Conservation (phyloP, 2,888 invertebrate species). For the Elysia crispata region DNA sequence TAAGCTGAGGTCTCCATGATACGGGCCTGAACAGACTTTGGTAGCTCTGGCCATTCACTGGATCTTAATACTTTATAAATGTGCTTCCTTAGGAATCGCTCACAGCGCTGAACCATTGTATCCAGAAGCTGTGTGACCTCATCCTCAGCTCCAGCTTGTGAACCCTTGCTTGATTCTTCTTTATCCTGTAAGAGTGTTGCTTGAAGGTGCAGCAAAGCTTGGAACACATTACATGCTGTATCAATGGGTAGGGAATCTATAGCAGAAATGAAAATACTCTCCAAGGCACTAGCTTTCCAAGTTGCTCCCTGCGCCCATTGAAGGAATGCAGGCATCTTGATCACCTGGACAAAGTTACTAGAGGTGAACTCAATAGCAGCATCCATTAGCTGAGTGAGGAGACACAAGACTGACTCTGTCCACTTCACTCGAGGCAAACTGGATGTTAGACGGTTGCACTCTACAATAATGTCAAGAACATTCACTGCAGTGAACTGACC, state of each 20-base stretch:
- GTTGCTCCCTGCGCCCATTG: slow-evolving; percentile 83
- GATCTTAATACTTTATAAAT: slow-evolving; percentile 66
- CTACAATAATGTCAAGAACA: slow-evolving; percentile 89
- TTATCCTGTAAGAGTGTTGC: too few relatives aligned
- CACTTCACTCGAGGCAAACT: slow-evolving; percentile 89
- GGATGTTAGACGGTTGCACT: slow-evolving; percentile 88
- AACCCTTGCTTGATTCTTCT: too few relatives aligned
- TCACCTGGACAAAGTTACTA: slow-evolving; percentile 86
- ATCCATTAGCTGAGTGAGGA: slow-evolving; percentile 88
- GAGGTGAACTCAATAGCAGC: slow-evolving; percentile 88
- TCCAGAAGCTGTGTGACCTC: slow-evolving; percentile 63
- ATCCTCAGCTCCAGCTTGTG: too few relatives aligned
- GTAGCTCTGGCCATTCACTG: slow-evolving; percentile 61
- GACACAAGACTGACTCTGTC: slow-evolving; percentile 87
- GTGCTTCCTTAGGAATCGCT: slow-evolving; percentile 64
- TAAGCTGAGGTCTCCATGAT: slow-evolving; percentile 57
- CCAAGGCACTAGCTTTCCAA: slow-evolving; percentile 86
- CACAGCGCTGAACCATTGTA: slow-evolving; percentile 62
- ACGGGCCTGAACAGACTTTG: slow-evolving; percentile 57
- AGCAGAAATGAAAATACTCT: slow-evolving; percentile 87
- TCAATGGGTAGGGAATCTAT: slow-evolving; percentile 89
- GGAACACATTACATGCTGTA: slow-evolving; percentile 89
- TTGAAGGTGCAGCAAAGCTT: slow-evolving; percentile 77
- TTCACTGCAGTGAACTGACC: slow-evolving; percentile 83
- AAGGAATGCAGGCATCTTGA: slow-evolving; percentile 84